Conservation (phyloP, 2,113 vertebrate genomes). For the Phalacrocorax brasilianus region DNA sequence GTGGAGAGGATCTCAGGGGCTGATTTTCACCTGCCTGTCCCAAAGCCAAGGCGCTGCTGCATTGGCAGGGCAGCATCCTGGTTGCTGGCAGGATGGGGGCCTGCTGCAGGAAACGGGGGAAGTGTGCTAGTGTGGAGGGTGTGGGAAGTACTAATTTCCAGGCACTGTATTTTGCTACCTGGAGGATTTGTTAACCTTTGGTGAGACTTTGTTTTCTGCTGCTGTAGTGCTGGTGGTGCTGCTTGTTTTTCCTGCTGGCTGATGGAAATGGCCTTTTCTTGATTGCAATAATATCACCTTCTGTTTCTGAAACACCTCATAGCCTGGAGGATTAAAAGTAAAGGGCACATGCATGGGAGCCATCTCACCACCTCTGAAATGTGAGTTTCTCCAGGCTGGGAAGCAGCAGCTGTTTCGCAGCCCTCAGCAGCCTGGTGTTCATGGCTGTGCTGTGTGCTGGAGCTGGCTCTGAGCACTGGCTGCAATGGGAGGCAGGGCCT, state of each 20-base stretch:
- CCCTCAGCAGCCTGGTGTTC: neutral
- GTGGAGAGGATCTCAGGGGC: neutral
- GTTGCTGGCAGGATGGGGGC: neutral
- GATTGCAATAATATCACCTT: constrained; percentile 8
- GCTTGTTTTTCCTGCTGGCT: neutral
- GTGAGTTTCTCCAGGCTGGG: constrained; percentile 21
- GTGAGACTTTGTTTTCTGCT: neutral
- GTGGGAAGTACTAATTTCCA: constrained; percentile 7
- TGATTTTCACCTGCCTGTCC: neutral
- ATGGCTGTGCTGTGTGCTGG: neutral
- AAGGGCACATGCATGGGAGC: constrained; percentile 10
- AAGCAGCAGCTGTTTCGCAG: constrained; percentile 52
- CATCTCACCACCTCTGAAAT: constrained; percentile 39
- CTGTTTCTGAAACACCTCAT: constrained; percentile 24
- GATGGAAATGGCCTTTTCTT: neutral
- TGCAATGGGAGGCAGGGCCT: neutral
- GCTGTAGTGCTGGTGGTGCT: neutral
- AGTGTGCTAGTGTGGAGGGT: neutral
- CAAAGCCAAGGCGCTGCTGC: accelerated
- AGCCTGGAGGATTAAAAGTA: neutral
- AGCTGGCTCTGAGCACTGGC: neutral
- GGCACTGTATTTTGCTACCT: neutral
- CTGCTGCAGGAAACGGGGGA: neutral
- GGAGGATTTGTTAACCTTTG: neutral
- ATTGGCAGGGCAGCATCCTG: neutral